Evolutionary conservation across 2,888 invertebrate species (phyloP).

Genomic region (Cryptus viduatorius): DNA sequence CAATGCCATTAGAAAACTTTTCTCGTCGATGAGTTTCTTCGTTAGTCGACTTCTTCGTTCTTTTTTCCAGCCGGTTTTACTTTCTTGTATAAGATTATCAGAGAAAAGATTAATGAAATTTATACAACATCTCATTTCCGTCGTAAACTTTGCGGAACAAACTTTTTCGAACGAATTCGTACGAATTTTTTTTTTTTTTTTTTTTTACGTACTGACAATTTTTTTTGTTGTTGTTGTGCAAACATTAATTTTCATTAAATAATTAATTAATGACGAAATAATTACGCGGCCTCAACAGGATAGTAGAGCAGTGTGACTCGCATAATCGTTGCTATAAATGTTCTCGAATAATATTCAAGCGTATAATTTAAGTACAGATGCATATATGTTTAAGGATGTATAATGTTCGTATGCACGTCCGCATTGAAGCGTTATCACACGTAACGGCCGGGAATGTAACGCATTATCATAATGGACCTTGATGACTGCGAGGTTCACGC

Average conservation of each 20-base stretch:
- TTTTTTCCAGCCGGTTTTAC: too few species aligned
- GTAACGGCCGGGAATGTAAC: conserved; percentile 57
- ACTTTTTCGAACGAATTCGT: background rate
- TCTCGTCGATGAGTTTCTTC: background rate
- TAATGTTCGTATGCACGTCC: conserved; percentile 27
- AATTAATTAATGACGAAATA: too few species aligned
- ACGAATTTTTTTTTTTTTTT: too few species aligned
- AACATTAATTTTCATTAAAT: too few species aligned
- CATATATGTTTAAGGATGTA: conserved; percentile 31
- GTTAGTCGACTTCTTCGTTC: background rate
- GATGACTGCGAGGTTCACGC: conserved; percentile 65
- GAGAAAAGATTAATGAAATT: background rate
- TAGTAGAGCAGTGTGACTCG: background rate
- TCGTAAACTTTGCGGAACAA: background rate
- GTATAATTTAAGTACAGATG: conserved; percentile 2
- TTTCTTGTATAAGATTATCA: background rate
- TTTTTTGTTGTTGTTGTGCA: too few species aligned
- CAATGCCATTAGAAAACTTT: background rate
- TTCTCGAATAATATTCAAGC: conserved; percentile 19
- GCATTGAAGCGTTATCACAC: conserved; percentile 37
- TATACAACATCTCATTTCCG: background rate
- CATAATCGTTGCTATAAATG: conserved; percentile 19
- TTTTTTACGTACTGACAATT: too few species aligned
- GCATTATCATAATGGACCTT: conserved; percentile 77
- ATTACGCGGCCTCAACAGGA: background rate